Evolutionary conservation across 2,113 vertebrate genomes (phyloP).

Genomic region (Dendrocopos noguchii): DNA sequence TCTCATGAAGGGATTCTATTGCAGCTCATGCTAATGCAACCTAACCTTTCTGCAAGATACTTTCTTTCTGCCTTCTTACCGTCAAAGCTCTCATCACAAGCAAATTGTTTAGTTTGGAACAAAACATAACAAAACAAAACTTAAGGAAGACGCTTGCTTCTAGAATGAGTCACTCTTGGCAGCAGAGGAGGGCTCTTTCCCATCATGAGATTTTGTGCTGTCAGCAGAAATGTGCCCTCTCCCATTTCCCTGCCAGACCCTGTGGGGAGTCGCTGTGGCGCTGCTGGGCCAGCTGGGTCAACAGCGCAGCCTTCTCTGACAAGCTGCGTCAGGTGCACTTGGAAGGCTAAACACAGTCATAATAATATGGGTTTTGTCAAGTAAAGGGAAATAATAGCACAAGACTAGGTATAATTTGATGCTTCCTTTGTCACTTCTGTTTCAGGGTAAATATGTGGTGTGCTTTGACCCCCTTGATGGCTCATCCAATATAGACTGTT

Average conservation of each 20-base stretch:
- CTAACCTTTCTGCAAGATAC: not conserved
- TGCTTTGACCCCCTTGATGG: conserved; percentile 97
- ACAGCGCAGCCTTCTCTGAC: not conserved
- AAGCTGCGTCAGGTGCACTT: fast-evolving
- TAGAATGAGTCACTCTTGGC: not conserved
- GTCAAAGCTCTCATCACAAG: not conserved
- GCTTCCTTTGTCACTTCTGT: not conserved
- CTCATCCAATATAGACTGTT: conserved; percentile 97
- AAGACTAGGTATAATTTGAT: not conserved
- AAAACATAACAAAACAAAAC: not conserved
- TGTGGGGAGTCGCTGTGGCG: too few species aligned
- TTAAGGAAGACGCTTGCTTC: not conserved
- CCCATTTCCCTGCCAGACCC: not conserved
- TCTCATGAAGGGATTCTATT: not conserved
- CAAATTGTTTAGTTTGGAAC: not conserved
- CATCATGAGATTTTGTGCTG: not conserved
- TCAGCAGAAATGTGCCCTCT: not conserved
- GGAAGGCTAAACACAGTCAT: not conserved
- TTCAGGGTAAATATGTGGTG: conserved; percentile 94
- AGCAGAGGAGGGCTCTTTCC: not conserved
- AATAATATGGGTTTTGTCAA: not conserved
- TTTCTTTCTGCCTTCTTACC: not conserved
- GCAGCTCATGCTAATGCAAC: not conserved
- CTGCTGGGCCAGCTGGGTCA: not conserved
- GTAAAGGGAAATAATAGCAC: not conserved